A percentile compares a stretch with the other conserved stretches of the same genome.
Evolutionary conservation across 2,113 vertebrate genomes (phyloP).

Genomic region (Puntigrus tetrazona): DNA sequence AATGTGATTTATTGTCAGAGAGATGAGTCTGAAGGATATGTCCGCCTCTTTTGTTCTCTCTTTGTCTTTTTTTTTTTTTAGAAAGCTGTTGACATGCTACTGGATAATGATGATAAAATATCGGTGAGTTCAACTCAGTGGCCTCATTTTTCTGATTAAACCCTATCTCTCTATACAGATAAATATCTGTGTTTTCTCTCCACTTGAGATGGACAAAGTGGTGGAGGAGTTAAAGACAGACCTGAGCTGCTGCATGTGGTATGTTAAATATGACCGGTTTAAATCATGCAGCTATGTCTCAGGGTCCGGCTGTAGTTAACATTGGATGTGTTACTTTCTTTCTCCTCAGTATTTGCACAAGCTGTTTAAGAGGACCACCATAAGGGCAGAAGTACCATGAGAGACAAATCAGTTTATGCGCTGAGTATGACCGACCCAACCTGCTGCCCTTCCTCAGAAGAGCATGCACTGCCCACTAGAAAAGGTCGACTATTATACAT

Average conservation of each 20-base stretch:
- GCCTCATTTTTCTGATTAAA: conserved; percentile 11
- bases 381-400: conserved; percentile 94
- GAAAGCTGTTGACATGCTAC: conserved; percentile 99
- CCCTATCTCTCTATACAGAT: conserved; percentile 17
- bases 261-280: background rate
- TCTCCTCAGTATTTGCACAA: conserved; percentile 90
- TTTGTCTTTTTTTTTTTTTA: conserved; percentile 67
- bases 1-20: conserved; percentile 41
- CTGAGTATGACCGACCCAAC: conserved; percentile 92
- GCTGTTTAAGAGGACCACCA: conserved; percentile 97
- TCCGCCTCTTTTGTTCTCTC: conserved; percentile 24
- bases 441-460: conserved; percentile 92
- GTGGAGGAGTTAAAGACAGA: conserved; percentile 88
- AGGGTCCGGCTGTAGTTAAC: background rate
- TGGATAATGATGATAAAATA: conserved; percentile 99
- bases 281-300: background rate
- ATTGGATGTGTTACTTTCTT: background rate
- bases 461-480: conserved; percentile 96
- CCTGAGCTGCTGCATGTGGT: conserved; percentile 94
- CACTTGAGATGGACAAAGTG: conserved; percentile 87
- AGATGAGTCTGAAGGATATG: conserved; percentile 37
- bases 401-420: conserved; percentile 93
- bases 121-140: conserved; percentile 78
- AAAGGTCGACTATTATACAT: conserved; percentile 75
- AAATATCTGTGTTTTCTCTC: background rate